Evolutionary conservation across 1,140 invertebrate species (phyloP).

Genomic region (Calephelis virginiensis): DNA sequence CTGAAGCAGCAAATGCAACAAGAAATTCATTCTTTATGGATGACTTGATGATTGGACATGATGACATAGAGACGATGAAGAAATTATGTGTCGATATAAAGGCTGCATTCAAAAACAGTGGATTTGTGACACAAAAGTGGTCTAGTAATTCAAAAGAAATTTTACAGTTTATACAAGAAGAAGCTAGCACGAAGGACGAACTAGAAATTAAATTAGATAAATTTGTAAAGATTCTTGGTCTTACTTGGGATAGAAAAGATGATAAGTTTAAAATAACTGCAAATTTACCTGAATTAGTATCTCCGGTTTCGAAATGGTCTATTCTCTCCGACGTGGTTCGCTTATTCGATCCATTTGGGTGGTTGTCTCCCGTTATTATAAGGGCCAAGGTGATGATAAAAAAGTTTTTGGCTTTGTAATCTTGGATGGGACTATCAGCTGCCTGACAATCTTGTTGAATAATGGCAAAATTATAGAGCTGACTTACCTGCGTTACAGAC

Average conservation of each 20-base stretch:
- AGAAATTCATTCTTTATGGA: constrained; percentile 50
- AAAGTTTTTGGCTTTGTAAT: constrained; percentile 43
- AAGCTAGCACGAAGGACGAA: constrained; percentile 25
- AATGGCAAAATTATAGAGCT: constrained; percentile 36
- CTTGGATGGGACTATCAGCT: constrained; percentile 56
- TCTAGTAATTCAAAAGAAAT: constrained; percentile 36
- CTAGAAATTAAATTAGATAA: constrained; percentile 36
- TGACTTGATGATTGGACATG: constrained; percentile 42
- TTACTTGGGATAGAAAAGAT: constrained; percentile 34
- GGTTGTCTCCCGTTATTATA: constrained; percentile 50
- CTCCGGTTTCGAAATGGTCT: constrained; percentile 37
- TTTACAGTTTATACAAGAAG: constrained; percentile 25
- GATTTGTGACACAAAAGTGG: constrained; percentile 67
- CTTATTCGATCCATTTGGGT: constrained; percentile 56
- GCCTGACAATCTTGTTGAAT: constrained; percentile 25
- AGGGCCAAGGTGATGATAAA: constrained; percentile 59
- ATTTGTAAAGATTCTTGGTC: constrained; percentile 36
- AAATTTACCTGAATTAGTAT: constrained; percentile 30
- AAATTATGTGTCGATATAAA: constrained; percentile 25
- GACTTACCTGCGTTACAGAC: constrained; percentile 33
- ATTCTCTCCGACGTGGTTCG: constrained; percentile 50
- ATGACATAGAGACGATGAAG: constrained; percentile 29
- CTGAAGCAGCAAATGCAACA: constrained; percentile 25
- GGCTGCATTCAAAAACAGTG: constrained; percentile 34
- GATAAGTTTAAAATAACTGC: constrained; percentile 38